Percentiles rank a stretch among this genome's conserved stretches.
Evolutionary conservation across 2,113 vertebrate species (phyloP).

Genomic region (Empidonax alnorum): DNA sequence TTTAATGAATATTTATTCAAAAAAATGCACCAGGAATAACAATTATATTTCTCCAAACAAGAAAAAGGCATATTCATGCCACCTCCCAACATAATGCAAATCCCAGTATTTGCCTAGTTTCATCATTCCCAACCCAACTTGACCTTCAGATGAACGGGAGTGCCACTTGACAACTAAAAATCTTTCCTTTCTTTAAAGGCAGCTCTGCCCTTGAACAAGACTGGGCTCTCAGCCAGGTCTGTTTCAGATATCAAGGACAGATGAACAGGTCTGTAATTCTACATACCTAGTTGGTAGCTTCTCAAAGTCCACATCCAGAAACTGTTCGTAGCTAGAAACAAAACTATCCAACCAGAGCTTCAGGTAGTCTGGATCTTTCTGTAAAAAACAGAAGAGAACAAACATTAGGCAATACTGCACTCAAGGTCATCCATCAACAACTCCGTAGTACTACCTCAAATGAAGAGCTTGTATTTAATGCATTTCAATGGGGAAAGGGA

Average conservation of each 20-base stretch:
- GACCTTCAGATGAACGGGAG: neutral
- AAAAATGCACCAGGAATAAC: neutral
- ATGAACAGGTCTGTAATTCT: constrained; percentile 10
- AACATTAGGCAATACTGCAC: neutral
- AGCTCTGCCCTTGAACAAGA: neutral
- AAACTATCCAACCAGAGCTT: constrained; percentile 97
- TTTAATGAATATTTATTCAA: neutral
- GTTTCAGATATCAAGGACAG: neutral
- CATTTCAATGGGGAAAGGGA: neutral
- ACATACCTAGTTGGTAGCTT: constrained; percentile 91
- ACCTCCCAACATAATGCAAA: neutral
- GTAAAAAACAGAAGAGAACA: neutral
- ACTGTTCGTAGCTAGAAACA: constrained; percentile 92
- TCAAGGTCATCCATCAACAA: neutral
- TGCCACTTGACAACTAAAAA: neutral
- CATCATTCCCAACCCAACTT: neutral
- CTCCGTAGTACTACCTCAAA: neutral
- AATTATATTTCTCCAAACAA: neutral
- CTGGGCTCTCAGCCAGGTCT: neutral
- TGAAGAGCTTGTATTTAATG: neutral
- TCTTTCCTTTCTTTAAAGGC: neutral
- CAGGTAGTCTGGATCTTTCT: constrained; percentile 98
- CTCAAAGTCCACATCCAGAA: constrained; percentile 96
- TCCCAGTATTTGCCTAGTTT: neutral
- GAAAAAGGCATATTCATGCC: neutral